Evolutionary conservation across 2,113 vertebrate species (phyloP).

Genomic region (Sprattus sprattus): DNA sequence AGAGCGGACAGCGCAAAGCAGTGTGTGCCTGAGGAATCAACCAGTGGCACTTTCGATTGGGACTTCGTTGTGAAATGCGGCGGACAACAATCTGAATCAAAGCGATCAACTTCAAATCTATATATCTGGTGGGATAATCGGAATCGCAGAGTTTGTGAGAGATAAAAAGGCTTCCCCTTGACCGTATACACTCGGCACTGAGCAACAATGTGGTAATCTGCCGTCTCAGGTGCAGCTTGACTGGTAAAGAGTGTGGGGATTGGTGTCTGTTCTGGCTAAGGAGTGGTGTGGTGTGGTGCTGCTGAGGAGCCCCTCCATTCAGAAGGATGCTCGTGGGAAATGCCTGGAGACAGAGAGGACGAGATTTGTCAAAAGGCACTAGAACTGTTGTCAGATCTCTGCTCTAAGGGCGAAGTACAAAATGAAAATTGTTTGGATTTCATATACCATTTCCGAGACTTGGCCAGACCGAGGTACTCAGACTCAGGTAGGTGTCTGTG

Average conservation of each 20-base stretch:
- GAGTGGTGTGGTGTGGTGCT: slow-evolving; percentile 56
- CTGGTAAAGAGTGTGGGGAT: slow-evolving; percentile 31
- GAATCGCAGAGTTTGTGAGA: background rate
- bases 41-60: slow-evolving; percentile 29
- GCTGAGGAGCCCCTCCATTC: slow-evolving; percentile 76
- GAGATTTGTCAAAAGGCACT: slow-evolving; percentile 97
- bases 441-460: slow-evolving; percentile 92
- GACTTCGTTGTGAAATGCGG: background rate
- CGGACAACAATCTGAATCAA: background rate
- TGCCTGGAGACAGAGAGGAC: slow-evolving; percentile 96
- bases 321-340: slow-evolving; percentile 98
- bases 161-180: background rate
- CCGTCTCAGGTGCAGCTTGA: slow-evolving; percentile 52
- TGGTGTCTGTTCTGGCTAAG: slow-evolving; percentile 33
- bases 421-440: slow-evolving; percentile 94
- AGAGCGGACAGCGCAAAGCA: slow-evolving; percentile 24
- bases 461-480: slow-evolving; percentile 83
- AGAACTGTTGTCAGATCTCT: slow-evolving; percentile 93
- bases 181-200: background rate
- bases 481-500: slow-evolving; percentile 81
- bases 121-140: background rate
- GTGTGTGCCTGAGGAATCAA: slow-evolving; percentile 26
- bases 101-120: background rate
- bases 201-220: slow-evolving; percentile 47
- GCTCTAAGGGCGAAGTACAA: slow-evolving; percentile 90